These are phyloP conservation scores for human (Homo sapiens) DNA, from an alignment of 2,113 vertebrate species.

Conservation along the genomic window DNA sequence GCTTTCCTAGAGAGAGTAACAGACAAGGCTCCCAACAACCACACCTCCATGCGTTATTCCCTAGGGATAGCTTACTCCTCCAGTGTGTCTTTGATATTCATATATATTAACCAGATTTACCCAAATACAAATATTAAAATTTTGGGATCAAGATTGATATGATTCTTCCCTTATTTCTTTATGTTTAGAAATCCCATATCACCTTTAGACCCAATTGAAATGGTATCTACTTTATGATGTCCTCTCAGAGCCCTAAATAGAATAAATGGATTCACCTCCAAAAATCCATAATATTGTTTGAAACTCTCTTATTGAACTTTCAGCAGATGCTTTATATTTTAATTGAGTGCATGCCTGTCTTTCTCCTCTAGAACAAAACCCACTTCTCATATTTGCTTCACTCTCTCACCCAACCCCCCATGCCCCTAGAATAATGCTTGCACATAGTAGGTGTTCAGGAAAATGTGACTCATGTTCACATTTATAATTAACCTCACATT, in stretches of 20 bases:
- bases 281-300: slow-evolving; percentile 10
- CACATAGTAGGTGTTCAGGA: neutral
- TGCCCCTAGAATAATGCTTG: neutral
- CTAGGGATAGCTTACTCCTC: neutral
- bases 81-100: neutral
- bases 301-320: neutral
- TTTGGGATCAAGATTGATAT: neutral
- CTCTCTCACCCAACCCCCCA: neutral
- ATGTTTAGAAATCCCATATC: neutral
- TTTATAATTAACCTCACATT: neutral
- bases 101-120: neutral
- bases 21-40: neutral
- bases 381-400: neutral
- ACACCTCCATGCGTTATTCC: neutral
- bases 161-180: neutral
- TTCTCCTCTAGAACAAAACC: neutral
- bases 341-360: neutral
- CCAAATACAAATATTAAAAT: neutral
- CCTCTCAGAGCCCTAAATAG: neutral
- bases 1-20: neutral
- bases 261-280: slow-evolving; percentile 15
- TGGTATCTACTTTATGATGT: neutral
- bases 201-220: slow-evolving; percentile 18
- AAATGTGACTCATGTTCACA: neutral
- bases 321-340: neutral